Conservation (phyloP, 2,113 vertebrate species). For the Genyomyrus donnyi region DNA sequence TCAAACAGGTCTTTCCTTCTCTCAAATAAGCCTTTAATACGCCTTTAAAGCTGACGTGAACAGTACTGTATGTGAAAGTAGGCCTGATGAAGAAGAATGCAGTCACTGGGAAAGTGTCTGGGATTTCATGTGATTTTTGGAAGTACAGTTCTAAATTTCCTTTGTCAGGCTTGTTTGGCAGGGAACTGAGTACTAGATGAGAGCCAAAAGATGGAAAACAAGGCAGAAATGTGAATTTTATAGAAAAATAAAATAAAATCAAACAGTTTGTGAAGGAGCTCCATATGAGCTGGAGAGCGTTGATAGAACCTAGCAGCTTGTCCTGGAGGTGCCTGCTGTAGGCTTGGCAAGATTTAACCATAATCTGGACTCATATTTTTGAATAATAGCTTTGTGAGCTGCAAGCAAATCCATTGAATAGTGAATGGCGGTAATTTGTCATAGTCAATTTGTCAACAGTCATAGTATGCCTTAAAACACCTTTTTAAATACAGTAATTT, state of each 20-base stretch:
- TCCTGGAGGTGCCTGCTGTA: neutral
- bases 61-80: neutral
- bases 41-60: neutral
- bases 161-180: neutral
- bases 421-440: neutral
- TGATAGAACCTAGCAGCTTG: neutral
- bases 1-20: neutral
- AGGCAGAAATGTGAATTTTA: neutral
- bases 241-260: neutral
- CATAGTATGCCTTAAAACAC: neutral
- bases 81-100: neutral
- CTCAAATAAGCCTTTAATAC: neutral
- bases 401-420: neutral
- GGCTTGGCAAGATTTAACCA: neutral
- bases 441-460: neutral
- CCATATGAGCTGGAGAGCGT: neutral
- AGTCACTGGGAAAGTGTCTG: neutral
- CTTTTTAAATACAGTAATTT: neutral
- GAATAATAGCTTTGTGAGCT: neutral
- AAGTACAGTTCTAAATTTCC: neutral
- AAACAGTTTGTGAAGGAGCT: neutral
- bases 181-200: neutral
- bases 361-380: neutral
- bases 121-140: neutral
- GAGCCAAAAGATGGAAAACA: neutral